Conservation (phyloP, 2,888 invertebrate genomes). For the Aplocera efformata region DNA sequence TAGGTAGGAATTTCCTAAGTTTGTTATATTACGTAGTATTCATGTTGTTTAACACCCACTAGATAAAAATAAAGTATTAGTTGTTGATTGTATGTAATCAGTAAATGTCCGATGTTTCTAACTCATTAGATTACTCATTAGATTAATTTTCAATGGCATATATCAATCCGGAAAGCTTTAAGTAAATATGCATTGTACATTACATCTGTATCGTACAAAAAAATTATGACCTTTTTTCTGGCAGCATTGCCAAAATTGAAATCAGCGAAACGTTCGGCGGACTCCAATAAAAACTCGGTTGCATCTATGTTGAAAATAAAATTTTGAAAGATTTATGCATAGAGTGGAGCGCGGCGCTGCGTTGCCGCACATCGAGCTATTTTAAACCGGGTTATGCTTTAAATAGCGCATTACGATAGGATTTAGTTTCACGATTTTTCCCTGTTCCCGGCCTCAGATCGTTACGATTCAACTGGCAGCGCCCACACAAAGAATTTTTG, state of each 20-base stretch:
- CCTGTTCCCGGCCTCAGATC: constrained; percentile 64
- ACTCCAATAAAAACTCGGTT: constrained; percentile 51
- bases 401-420: constrained; percentile 80
- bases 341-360: constrained; percentile 68
- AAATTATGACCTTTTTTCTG: constrained; percentile 2
- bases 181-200: too few relatives aligned
- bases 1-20: too few relatives aligned
- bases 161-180: constrained; percentile 12
- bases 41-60: too few relatives aligned
- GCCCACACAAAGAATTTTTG: constrained; percentile 66
- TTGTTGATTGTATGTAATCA: too few relatives aligned
- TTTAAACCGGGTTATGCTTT: constrained; percentile 78
- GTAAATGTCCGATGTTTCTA: too few relatives aligned
- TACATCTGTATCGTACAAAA: too few relatives aligned
- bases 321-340: constrained; percentile 77
- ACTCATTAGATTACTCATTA: too few relatives aligned
- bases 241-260: constrained; percentile 1
- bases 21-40: too few relatives aligned
- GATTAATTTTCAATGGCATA: too few relatives aligned
- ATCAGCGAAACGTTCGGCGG: constrained; percentile 14
- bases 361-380: constrained; percentile 76
- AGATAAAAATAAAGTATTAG: too few relatives aligned
- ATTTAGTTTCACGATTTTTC: constrained; percentile 80
- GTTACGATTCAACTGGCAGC: constrained; percentile 57
- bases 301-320: constrained; percentile 73